Percentiles rank a stretch among this genome's conserved stretches.
These are phyloP conservation scores for Muscidifurax raptorellus DNA, from an alignment of 1,140 invertebrate genomes.

Conservation along the genomic window DNA sequence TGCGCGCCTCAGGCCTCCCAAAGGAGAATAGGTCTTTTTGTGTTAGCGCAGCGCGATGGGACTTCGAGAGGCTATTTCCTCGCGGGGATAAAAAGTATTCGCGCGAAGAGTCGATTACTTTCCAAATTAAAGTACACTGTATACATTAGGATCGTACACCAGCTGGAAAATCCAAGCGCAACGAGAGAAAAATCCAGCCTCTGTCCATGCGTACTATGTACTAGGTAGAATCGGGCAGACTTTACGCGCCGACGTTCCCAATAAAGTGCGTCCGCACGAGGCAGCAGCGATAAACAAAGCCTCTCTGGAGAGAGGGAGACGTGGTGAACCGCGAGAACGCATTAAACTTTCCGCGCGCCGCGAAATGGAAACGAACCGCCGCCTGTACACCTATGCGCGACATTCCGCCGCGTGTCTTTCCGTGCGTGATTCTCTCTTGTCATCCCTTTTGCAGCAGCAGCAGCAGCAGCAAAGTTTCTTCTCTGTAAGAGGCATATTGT, in stretches of 20 bases:
- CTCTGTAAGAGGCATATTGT: no score
- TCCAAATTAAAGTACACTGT: neutral
- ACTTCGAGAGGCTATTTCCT: conserved; percentile 29
- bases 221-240: neutral
- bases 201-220: no score
- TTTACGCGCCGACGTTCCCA: conserved; percentile 33
- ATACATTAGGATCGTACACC: no score
- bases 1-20: conserved; percentile 6
- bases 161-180: neutral
- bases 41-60: neutral
- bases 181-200: neutral
- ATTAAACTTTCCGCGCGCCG: conserved; percentile 43
- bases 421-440: neutral
- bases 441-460: neutral
- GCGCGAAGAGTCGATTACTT: neutral
- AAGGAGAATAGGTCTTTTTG: conserved; percentile 33
- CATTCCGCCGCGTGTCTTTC: conserved; percentile 1
- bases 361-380: conserved; percentile 42
- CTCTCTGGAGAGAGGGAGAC: neutral
- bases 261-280: conserved; percentile 43
- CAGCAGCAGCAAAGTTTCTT: no score
- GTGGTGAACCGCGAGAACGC: conserved; percentile 43
- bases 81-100: conserved; percentile 1
- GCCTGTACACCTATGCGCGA: conserved; percentile 17
- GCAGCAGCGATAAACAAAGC: conserved; percentile 46